Percentiles rank a stretch among this genome's conserved stretches.
Evolutionary conservation across 1,140 invertebrate genomes (phyloP).

Genomic region (Sarcophaga peregrina): DNA sequence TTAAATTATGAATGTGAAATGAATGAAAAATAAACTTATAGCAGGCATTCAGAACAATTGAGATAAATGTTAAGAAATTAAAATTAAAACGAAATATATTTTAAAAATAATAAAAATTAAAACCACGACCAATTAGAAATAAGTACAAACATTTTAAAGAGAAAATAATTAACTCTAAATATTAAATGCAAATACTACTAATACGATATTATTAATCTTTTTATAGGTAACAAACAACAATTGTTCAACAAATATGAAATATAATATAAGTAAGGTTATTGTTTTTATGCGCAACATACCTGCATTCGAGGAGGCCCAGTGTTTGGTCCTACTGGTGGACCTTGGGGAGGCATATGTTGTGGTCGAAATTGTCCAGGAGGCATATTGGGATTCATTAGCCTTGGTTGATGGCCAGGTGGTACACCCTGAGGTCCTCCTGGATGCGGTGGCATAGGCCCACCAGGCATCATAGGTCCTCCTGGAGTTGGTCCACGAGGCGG

Average conservation of each 20-base stretch:
- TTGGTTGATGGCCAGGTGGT: slow-evolving; percentile 71
- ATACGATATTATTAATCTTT: neutral
- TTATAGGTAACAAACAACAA: neutral
- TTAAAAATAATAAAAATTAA: slow-evolving; percentile 20
- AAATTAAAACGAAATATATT: slow-evolving; percentile 23
- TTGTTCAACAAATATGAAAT: too few species aligned
- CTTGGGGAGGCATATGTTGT: slow-evolving; percentile 67
- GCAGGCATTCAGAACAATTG: slow-evolving; percentile 66
- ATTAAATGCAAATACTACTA: slow-evolving; percentile 21
- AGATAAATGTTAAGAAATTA: slow-evolving; percentile 49
- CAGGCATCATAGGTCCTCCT: slow-evolving; percentile 63
- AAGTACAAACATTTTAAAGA: neutral
- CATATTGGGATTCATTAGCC: slow-evolving; percentile 71
- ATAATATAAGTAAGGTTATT: too few species aligned
- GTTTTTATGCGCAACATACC: slow-evolving; percentile 51
- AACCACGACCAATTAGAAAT: slow-evolving; percentile 7
- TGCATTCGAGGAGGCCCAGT: slow-evolving; percentile 64
- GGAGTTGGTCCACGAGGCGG: slow-evolving; percentile 66
- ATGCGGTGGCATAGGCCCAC: slow-evolving; percentile 63
- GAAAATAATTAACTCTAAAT: neutral
- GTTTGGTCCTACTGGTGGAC: slow-evolving; percentile 65
- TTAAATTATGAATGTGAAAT: neutral
- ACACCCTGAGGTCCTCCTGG: slow-evolving; percentile 60
- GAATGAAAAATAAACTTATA: neutral
- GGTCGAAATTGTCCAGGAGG: slow-evolving; percentile 62